phyloP scores from a whole-genome alignment of 30 jellyfish, hydroid and myxozoan genomes.

The Rhopilema esculentum region DNA sequence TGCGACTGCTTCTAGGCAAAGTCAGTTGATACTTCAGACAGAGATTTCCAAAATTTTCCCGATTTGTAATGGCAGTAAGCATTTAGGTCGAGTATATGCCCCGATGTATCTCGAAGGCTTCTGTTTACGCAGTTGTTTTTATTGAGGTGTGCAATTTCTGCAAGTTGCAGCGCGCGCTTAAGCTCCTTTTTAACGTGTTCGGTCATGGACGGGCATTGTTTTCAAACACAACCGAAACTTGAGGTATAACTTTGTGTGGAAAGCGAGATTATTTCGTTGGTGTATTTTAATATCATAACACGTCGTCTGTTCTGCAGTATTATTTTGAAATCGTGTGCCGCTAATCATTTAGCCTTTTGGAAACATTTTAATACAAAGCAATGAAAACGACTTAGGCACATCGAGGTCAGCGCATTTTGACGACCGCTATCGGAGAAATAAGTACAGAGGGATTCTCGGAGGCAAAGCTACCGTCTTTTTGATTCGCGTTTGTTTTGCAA shows the following conservation, averaged over 20 bases:
- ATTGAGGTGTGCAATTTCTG: too few species aligned
- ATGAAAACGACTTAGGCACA: not conserved
- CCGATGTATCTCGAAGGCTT: too few species aligned
- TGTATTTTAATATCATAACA: not conserved
- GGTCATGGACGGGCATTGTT: not conserved
- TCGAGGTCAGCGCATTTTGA: not conserved
- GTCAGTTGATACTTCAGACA: too few species aligned
- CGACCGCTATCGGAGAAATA: not conserved
- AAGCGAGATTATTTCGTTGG: not conserved
- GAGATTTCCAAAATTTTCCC: not conserved
- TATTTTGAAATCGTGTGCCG: not conserved
- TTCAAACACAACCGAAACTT: not conserved
- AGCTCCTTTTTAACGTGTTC: not conserved
- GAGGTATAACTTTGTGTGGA: not conserved
- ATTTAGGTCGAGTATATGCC: too few species aligned
- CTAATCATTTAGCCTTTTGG: not conserved
- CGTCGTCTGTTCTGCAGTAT: not conserved
- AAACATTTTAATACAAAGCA: not conserved
- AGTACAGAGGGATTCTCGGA: not conserved
- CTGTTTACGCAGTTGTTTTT: too few species aligned
- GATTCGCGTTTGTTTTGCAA: not conserved
- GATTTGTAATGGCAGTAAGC: not conserved
- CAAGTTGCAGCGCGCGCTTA: too few species aligned
- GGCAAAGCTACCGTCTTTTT: not conserved
- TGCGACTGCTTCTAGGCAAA: too few species aligned